Base-by-base conservation (phyloP, 2,888 invertebrate genomes). In the Tetrapedia diversipes region DNA sequence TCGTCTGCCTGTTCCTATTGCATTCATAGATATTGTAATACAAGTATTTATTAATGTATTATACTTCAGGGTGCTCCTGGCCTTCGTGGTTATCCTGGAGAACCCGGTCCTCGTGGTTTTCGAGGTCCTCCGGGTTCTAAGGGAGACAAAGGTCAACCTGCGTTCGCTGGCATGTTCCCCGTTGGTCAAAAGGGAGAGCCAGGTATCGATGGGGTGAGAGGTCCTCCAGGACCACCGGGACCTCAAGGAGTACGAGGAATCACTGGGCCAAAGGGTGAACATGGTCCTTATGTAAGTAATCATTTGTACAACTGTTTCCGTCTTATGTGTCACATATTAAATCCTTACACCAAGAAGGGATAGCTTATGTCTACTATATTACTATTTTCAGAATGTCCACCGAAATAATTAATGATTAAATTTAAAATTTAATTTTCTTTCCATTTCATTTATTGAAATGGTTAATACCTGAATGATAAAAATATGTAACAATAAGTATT, bases 111-210 rank as follows among this genome's bases (percentile, higher is more conserved):
- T 1, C 94, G 96, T 63, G 98, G 98, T 85, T 93, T 93, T 73
- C 94, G 95, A 32, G 96, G 96, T 64, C 73, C 90, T 7, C 89
- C 93, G 63, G 97, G 96, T 81, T 91, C 92, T 0, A 95, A 94
- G 88, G 97, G 97, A 83, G 94, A 95, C 16, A 97, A 96, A 91
- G 97, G 97, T 87, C 96, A 96, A 89, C 94, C 96, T 0, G 97
- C 97, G 0, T 94, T 95, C 81, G 94, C 94, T 41, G 95, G 95
- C 72, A 93, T 94, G 27, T 94, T 94, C 83, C 93, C 94, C 0
- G 96, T 96, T 90, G 98, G 98, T 43, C 95, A 96, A 89, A 97
- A 97, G 88, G 98, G 98, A 89, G 97, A 97, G 91, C 95, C 95
- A 4, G 96, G 97, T 59, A 92, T 94, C 45, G 95, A 95, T 86